Conservation (phyloP, 1,140 invertebrate genomes). For the Trialeurodes vaporariorum region DNA sequence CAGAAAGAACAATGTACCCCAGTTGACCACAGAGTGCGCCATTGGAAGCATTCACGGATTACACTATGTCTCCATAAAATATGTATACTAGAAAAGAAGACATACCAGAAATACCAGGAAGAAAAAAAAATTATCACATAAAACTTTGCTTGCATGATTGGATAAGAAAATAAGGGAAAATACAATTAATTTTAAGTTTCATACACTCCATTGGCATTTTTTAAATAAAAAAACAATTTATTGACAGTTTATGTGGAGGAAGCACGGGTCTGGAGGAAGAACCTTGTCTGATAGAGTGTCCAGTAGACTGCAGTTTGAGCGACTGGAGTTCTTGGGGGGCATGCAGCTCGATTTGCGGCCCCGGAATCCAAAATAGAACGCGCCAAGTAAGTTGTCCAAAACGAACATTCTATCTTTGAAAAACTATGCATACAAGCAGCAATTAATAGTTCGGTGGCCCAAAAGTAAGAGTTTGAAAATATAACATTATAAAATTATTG, state of each 20-base stretch:
- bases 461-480: no score
- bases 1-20: no score
- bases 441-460: neutral
- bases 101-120: no score
- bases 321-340: constrained; percentile 47
- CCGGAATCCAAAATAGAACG: constrained; percentile 33
- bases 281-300: constrained; percentile 48
- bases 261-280: constrained; percentile 38
- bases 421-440: neutral
- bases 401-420: constrained; percentile 8
- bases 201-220: neutral
- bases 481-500: no score
- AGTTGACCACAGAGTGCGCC: no score
- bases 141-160: no score
- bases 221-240: constrained; percentile 10
- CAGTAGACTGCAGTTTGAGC: constrained; percentile 47
- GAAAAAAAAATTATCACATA: no score
- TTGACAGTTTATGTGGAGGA: constrained; percentile 29
- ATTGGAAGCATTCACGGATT: no score
- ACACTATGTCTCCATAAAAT: no score
- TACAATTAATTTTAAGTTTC: neutral
- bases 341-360: constrained; percentile 39
- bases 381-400: constrained; percentile 27
- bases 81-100: no score
- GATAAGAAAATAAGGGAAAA: no score